These are phyloP conservation scores for Odocoileus virginianus DNA, from an alignment of 2,113 vertebrate species.

Conservation along the genomic window DNA sequence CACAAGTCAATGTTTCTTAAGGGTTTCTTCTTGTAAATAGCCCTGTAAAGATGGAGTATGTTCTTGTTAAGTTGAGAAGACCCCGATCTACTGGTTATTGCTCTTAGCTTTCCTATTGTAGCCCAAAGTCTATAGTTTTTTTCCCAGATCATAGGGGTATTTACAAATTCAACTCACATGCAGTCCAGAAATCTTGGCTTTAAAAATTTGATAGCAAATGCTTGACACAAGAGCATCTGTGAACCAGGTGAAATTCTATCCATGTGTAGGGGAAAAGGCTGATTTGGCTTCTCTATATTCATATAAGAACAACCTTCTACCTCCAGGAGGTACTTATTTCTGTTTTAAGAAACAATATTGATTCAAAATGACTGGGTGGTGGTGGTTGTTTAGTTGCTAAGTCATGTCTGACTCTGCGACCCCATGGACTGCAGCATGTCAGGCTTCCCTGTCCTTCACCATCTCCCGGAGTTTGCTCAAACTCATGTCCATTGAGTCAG, in stretches of 20 bases:
- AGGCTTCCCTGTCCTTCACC: neutral
- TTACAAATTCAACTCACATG: conserved; percentile 32
- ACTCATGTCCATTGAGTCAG: neutral
- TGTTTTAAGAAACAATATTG: neutral
- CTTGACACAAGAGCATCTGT: neutral
- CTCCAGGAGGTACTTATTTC: neutral
- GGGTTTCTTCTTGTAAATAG: neutral
- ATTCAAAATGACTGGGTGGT: neutral
- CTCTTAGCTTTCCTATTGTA: neutral
- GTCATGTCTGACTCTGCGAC: neutral
- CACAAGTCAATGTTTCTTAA: conserved; percentile 32
- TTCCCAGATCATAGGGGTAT: neutral
- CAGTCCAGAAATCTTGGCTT: neutral
- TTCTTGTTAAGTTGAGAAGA: neutral
- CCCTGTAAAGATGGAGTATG: neutral
- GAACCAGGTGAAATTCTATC: conserved; percentile 15
- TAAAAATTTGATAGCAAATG: neutral
- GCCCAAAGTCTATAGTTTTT: neutral
- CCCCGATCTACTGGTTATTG: neutral
- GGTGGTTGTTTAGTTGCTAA: neutral
- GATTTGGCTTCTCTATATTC: neutral
- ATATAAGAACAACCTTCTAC: neutral
- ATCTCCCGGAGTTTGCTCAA: neutral
- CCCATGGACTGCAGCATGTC: neutral
- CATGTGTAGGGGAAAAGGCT: neutral